phyloP scores from a whole-genome alignment of 1,140 invertebrate species.

The Belonocnema kinseyi region DNA sequence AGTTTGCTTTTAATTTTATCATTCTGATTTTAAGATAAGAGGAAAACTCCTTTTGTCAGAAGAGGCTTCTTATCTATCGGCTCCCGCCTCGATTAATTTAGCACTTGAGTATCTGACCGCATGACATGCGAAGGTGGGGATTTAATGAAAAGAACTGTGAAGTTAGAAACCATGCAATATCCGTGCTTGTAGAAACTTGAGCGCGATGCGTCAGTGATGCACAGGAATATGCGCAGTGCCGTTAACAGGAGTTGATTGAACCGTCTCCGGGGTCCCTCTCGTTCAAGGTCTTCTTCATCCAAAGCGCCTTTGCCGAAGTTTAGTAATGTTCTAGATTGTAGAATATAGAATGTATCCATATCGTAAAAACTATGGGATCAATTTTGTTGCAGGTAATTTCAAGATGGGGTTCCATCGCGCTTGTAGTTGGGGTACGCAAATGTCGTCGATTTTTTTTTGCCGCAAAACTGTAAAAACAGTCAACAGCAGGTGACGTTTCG shows the following conservation, averaged over 20 bases:
- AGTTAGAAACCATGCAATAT: neutral
- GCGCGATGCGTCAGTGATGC: conserved; percentile 41
- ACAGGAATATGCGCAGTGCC: conserved; percentile 45
- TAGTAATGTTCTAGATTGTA: neutral
- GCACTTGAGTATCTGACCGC: conserved; percentile 3
- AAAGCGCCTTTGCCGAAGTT: neutral
- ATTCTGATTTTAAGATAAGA: neutral
- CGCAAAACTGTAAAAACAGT: no score
- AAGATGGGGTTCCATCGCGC: no score
- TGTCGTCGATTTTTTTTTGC: no score
- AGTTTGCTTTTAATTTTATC: neutral
- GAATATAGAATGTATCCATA: no score
- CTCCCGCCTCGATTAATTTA: conserved; percentile 1
- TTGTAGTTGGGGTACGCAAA: no score
- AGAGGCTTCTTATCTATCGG: neutral
- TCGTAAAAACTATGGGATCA: no score
- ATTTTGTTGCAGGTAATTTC: no score
- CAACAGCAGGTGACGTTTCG: no score
- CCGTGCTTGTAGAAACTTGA: neutral
- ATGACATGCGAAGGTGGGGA: neutral
- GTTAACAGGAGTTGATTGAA: conserved; percentile 57
- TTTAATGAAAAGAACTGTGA: neutral
- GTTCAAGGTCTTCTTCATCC: conserved; percentile 49
- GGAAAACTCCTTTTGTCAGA: neutral
- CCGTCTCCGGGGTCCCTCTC: conserved; percentile 42